A percentile compares a stretch with the other conserved stretches of the same genome.
Evolutionary conservation across 2,888 invertebrate species (phyloP).

Genomic region (Eupithecia insigniata): DNA sequence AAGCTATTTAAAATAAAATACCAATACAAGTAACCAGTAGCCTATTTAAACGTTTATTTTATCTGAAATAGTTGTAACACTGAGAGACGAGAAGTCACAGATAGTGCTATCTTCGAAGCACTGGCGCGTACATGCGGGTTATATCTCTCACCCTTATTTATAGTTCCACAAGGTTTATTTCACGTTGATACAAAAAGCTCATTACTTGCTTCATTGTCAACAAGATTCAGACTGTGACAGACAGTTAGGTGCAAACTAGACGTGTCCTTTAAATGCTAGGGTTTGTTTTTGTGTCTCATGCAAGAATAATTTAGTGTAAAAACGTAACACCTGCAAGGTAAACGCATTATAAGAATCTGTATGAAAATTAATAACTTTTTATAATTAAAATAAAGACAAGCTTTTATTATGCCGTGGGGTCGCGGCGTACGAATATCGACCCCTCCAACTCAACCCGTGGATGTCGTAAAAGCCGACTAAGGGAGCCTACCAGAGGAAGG

Average conservation of each 20-base stretch:
- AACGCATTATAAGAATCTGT: neutral
- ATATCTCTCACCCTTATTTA: slow-evolving; percentile 42
- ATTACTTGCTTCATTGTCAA: slow-evolving; percentile 61
- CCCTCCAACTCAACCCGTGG: no score
- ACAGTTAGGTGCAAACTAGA: slow-evolving; percentile 62
- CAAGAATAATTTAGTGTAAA: neutral
- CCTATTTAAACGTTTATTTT: slow-evolving; percentile 28
- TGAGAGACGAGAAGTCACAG: slow-evolving; percentile 71
- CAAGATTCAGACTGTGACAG: slow-evolving; percentile 76
- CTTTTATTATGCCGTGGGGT: no score
- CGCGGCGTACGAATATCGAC: no score
- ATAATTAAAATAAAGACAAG: no score
- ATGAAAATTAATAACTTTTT: neutral
- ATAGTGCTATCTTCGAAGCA: slow-evolving; percentile 72
- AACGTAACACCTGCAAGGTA: neutral
- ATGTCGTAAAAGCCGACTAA: no score
- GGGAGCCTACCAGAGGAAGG: no score
- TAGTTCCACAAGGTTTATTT: slow-evolving; percentile 39
- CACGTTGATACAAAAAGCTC: slow-evolving; percentile 37
- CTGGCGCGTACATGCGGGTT: slow-evolving; percentile 78
- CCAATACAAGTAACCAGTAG: slow-evolving; percentile 22
- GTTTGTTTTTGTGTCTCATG: slow-evolving; percentile 5
- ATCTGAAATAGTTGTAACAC: slow-evolving; percentile 38
- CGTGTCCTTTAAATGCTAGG: slow-evolving; percentile 29
- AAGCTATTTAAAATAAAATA: neutral